Percentiles rank a stretch among this genome's conserved stretches.
Evolutionary conservation across 1,140 invertebrate species (phyloP).

Genomic region (Bombus haemorrhoidalis): DNA sequence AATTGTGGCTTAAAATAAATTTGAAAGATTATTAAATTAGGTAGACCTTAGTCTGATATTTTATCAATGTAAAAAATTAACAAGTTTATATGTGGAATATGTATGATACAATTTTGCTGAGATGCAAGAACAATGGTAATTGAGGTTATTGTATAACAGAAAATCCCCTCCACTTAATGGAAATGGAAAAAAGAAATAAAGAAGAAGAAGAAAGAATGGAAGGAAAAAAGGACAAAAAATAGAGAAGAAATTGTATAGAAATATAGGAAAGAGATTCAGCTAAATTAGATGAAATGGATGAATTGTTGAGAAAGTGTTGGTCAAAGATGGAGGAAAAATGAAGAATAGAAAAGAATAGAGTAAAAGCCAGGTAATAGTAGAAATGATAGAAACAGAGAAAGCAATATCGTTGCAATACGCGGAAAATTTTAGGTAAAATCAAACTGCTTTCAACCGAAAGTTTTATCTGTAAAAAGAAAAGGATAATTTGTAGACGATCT

Average conservation of each 20-base stretch:
- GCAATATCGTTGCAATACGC: not conserved
- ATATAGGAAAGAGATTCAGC: too few species aligned
- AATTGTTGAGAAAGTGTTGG: not conserved
- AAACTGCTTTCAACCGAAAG: not conserved
- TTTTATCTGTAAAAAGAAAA: not conserved
- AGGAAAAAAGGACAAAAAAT: not conserved
- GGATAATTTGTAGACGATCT: conserved; percentile 5
- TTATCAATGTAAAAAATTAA: not conserved
- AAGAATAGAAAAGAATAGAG: not conserved
- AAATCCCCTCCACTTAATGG: not conserved
- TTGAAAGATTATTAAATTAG: not conserved
- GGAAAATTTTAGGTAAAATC: not conserved
- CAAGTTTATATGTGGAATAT: not conserved
- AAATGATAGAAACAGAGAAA: not conserved
- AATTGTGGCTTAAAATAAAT: conserved; percentile 3
- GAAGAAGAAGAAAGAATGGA: not conserved
- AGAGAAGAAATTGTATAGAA: not conserved
- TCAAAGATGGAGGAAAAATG: not conserved
- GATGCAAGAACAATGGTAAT: conserved; percentile 33
- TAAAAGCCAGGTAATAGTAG: not conserved
- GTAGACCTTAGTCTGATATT: not conserved
- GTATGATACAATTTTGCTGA: not conserved
- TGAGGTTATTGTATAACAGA: conserved; percentile 59
- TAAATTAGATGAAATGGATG: not conserved
- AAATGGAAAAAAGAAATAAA: too few species aligned